phyloP scores from a whole-genome alignment of 2,888 invertebrate species.

The Mellilla xanthometata region DNA sequence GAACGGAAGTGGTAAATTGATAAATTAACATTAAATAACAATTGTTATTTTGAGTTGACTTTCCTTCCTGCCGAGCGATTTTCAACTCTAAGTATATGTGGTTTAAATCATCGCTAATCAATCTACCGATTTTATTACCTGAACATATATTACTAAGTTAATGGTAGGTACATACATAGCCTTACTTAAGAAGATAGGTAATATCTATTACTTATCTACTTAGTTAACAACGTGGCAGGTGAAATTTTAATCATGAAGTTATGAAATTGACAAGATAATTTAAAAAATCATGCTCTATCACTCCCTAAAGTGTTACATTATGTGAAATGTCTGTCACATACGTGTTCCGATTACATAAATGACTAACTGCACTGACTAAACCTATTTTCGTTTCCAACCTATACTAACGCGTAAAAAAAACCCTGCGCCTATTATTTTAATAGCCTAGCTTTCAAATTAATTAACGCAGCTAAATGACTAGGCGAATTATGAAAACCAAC shows the following conservation, averaged over 20 bases:
- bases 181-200: no score
- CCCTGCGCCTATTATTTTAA: not conserved
- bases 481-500: not conserved
- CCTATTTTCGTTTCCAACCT: conserved; percentile 15
- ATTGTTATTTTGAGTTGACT: no score
- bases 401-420: conserved; percentile 4
- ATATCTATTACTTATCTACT: no score
- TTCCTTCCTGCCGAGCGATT: no score
- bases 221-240: conserved; percentile 7
- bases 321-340: conserved; percentile 36
- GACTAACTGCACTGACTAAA: conserved; percentile 6
- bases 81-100: no score
- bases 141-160: not conserved
- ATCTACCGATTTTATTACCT: no score
- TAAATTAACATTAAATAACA: no score
- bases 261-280: conserved; percentile 28
- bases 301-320: conserved; percentile 26
- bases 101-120: no score
- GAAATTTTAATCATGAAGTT: conserved; percentile 22
- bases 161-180: not conserved
- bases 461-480: conserved; percentile 5
- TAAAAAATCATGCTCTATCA: conserved; percentile 43
- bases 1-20: no score
- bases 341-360: conserved; percentile 58
- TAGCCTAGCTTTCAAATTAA: conserved; percentile 21